These are phyloP conservation scores for Callithrix jacchus DNA, from an alignment of 2,113 vertebrate species.

Conservation along the genomic window DNA sequence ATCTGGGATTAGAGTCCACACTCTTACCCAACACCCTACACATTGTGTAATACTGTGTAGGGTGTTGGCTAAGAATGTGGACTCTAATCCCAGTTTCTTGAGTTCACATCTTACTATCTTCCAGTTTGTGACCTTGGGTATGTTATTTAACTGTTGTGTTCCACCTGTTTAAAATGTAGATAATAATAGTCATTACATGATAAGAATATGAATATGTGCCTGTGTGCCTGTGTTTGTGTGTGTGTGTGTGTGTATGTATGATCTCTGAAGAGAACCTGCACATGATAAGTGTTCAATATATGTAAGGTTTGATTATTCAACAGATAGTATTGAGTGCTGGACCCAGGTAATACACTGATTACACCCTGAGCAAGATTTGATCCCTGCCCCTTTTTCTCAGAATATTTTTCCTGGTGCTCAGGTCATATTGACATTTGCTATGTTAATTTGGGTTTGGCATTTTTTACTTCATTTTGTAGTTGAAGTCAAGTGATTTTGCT, in stretches of 20 bases:
- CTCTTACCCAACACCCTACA: background rate
- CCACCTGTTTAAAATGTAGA: background rate
- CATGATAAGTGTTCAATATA: background rate
- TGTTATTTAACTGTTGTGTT: background rate
- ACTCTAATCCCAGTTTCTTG: background rate
- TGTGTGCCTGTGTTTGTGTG: background rate
- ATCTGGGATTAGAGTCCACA: background rate
- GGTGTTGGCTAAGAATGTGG: background rate
- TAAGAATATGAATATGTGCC: background rate
- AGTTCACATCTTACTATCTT: background rate
- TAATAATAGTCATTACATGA: background rate
- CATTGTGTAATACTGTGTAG: background rate
- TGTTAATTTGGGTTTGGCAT: conserved; percentile 3
- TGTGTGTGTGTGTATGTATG: background rate
- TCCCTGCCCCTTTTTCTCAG: background rate
- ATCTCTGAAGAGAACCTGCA: conserved; percentile 5
- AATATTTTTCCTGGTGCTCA: background rate
- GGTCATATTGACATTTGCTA: background rate
- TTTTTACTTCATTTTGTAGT: conserved; percentile 77
- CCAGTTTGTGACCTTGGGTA: background rate
- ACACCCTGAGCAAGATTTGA: background rate
- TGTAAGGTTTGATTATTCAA: conserved; percentile 17
- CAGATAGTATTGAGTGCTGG: background rate
- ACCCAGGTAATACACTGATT: background rate
- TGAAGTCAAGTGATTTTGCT: conserved; percentile 85